These are phyloP conservation scores for Pelagia noctiluca DNA, from an alignment of 30 jellyfish, hydroid and myxozoan genomes.

Conservation along the genomic window DNA sequence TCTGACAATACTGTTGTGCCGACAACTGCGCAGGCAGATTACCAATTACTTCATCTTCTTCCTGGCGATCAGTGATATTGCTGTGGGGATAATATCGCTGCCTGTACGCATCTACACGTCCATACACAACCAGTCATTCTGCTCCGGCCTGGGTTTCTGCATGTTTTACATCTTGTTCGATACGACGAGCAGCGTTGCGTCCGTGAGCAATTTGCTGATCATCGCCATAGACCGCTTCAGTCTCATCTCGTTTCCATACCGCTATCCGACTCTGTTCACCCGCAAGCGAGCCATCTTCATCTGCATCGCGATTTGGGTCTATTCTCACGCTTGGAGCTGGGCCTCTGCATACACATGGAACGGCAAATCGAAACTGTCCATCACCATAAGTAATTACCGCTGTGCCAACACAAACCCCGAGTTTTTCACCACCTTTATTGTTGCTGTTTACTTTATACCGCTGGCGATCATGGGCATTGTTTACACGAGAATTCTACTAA, in stretches of 20 bases:
- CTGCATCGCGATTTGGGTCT: conserved; percentile 76
- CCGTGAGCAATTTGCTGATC: conserved; percentile 81
- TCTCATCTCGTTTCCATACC: conserved; percentile 82
- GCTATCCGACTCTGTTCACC: conserved; percentile 69
- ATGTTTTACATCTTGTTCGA: conserved; percentile 68
- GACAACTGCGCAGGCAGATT: conserved; percentile 56
- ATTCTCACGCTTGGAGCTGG: conserved; percentile 87
- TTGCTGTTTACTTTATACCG: conserved; percentile 68
- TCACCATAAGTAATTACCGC: background rate
- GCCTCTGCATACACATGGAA: conserved; percentile 73
- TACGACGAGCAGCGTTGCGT: conserved; percentile 77
- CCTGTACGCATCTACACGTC: conserved; percentile 78
- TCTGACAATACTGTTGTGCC: conserved; percentile 63
- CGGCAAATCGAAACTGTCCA: background rate
- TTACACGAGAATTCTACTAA: conserved; percentile 63
- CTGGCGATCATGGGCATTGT: conserved; percentile 79
- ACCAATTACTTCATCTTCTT: conserved; percentile 73
- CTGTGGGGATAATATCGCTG: conserved; percentile 61
- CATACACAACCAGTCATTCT: conserved; percentile 58
- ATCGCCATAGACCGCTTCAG: conserved; percentile 90
- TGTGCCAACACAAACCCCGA: conserved; percentile 68
- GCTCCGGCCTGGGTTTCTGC: conserved; percentile 76
- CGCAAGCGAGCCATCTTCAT: conserved; percentile 63
- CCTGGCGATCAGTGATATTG: conserved; percentile 87
- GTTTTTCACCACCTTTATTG: conserved; percentile 44